A percentile compares a stretch with the other conserved stretches of the same genome.
Evolutionary conservation across 2,113 vertebrate species (phyloP).

Genomic region (Pomatostomus ruficeps): DNA sequence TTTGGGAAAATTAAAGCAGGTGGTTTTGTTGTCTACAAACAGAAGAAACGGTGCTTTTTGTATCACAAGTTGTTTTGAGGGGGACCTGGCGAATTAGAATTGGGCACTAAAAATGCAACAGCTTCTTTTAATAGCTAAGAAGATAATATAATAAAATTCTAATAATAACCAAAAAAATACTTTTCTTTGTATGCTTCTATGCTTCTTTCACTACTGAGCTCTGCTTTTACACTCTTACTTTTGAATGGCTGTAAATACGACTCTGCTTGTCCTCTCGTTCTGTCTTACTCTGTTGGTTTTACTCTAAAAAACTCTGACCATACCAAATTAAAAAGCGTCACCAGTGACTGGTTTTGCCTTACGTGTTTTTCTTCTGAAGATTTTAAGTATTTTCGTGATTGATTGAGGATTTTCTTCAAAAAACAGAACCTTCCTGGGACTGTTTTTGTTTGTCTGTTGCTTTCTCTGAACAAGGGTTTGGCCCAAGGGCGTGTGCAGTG

Average conservation of each 20-base stretch:
- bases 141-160: neutral
- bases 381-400: neutral
- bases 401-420: neutral
- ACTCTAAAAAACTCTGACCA: neutral
- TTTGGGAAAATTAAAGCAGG: neutral
- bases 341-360: neutral
- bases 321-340: constrained; percentile 18
- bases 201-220: neutral
- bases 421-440: neutral
- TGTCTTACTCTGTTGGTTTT: neutral
- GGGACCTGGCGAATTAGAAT: neutral
- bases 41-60: neutral
- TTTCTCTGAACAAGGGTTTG: neutral
- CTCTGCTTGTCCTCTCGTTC: neutral
- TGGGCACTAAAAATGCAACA: neutral
- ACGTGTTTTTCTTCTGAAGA: neutral
- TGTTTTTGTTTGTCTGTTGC: neutral
- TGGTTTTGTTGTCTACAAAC: neutral
- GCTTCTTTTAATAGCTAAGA: neutral
- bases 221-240: neutral
- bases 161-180: neutral
- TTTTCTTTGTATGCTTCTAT: neutral
- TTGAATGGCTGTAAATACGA: constrained; percentile 25
- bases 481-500: neutral
- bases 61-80: neutral